phyloP scores from a whole-genome alignment of 2,888 invertebrate genomes.

The Aromia moschata region DNA sequence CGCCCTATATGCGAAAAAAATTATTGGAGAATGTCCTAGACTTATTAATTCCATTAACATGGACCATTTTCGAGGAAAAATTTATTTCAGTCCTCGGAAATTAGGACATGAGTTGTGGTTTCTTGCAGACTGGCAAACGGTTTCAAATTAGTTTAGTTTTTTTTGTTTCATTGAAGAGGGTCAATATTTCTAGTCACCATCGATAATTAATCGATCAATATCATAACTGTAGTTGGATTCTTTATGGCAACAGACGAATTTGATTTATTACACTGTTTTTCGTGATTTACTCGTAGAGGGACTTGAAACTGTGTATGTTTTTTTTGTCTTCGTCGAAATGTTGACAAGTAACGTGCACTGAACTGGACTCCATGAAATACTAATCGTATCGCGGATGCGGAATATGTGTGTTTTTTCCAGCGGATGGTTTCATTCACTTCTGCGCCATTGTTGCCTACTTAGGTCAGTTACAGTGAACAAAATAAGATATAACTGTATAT shows the following conservation, averaged over 20 bases:
- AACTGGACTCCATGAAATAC: not conserved
- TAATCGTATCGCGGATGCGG: not conserved
- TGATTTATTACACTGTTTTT: conserved; percentile 13
- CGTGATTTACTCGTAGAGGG: not conserved
- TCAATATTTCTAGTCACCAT: conserved; percentile 6
- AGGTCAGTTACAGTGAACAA: not conserved
- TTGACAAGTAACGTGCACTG: not conserved
- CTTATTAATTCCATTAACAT: conserved; percentile 6
- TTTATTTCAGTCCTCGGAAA: not conserved
- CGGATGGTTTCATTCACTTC: not conserved
- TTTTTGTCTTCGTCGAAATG: not conserved
- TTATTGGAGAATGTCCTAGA: conserved; percentile 1
- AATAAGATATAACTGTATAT: not conserved
- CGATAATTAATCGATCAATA: conserved; percentile 16
- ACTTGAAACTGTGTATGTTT: not conserved
- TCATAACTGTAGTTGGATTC: conserved; percentile 14
- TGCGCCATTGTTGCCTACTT: not conserved
- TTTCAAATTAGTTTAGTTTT: conserved; percentile 6
- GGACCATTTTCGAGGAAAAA: conserved; percentile 8
- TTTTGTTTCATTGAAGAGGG: conserved; percentile 16
- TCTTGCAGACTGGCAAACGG: conserved; percentile 1
- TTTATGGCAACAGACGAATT: conserved; percentile 7
- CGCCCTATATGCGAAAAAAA: not conserved
- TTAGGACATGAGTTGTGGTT: conserved; percentile 14
- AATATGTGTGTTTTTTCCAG: not conserved